phyloP scores from a whole-genome alignment of 2,888 invertebrate genomes.

The Eudemis profundana region DNA sequence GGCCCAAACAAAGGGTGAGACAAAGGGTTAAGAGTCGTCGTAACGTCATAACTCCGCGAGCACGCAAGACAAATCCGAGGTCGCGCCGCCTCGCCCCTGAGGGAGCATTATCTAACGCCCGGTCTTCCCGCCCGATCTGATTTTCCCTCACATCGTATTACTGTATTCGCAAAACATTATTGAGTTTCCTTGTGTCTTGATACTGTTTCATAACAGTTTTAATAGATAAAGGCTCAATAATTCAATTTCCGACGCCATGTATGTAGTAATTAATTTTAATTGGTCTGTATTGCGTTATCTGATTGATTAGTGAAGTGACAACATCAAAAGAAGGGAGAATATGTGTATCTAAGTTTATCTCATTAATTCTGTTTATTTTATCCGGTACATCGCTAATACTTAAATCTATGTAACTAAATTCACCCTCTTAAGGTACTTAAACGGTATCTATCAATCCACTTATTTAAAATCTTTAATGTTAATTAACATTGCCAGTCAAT shows the following conservation, averaged over 20 bases:
- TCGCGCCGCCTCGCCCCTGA: conserved; percentile 66
- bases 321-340: no score
- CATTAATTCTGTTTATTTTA: neutral
- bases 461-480: no score
- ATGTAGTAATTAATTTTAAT: conserved; percentile 33
- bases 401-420: no score
- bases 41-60: conserved; percentile 56
- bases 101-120: conserved; percentile 70
- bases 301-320: neutral
- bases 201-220: conserved; percentile 51
- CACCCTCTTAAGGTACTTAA: no score
- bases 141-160: conserved; percentile 60
- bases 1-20: conserved; percentile 49
- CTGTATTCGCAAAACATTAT: conserved; percentile 66
- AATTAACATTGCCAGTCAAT: no score
- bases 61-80: conserved; percentile 69
- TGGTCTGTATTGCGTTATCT: conserved; percentile 7
- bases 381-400: no score
- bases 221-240: conserved; percentile 27
- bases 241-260: conserved; percentile 9
- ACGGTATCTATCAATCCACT: no score
- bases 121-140: conserved; percentile 68
- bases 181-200: conserved; percentile 52
- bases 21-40: conserved; percentile 46
- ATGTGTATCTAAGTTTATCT: neutral